Evolutionary conservation across 1,140 invertebrate species (phyloP).

Genomic region (Caenorhabditis briggsae): DNA sequence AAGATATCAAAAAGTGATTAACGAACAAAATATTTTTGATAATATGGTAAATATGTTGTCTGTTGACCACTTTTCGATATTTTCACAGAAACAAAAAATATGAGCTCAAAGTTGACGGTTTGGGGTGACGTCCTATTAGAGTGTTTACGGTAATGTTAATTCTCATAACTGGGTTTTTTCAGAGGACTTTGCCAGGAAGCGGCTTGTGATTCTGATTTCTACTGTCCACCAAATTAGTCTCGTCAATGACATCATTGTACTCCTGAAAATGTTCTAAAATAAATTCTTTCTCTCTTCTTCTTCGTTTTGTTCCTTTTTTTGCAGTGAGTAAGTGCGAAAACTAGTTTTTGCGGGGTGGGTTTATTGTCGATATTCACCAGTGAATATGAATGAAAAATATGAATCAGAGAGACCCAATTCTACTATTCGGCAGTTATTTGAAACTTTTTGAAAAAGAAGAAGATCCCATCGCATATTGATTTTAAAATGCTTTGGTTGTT

Average conservation of each 20-base stretch:
- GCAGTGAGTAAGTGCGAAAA: neutral
- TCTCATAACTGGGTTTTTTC: neutral
- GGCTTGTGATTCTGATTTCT: conserved; percentile 40
- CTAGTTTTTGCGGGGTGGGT: conserved; percentile 22
- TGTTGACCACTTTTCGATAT: no score
- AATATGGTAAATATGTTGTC: no score
- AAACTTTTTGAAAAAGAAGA: conserved; percentile 17
- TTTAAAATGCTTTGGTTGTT: neutral
- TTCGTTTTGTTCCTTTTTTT: no score
- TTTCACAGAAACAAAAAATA: neutral
- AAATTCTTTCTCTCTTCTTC: neutral
- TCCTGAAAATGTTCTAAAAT: neutral
- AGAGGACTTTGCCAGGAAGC: conserved; percentile 39
- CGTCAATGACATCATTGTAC: neutral
- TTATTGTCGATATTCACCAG: conserved; percentile 39
- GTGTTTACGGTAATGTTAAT: no score
- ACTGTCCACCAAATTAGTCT: conserved; percentile 20
- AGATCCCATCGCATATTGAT: neutral
- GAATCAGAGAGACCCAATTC: neutral
- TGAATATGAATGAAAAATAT: conserved; percentile 43
- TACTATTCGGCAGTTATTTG: conserved; percentile 2
- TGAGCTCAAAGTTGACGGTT: no score
- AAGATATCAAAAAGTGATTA: no score
- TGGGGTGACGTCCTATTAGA: no score
- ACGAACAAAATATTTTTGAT: no score